Percentiles rank a stretch among this genome's conserved stretches.
Evolutionary conservation across 23 tunicate genomes (phyloP).

Genomic region (Halocynthia aurantium): DNA sequence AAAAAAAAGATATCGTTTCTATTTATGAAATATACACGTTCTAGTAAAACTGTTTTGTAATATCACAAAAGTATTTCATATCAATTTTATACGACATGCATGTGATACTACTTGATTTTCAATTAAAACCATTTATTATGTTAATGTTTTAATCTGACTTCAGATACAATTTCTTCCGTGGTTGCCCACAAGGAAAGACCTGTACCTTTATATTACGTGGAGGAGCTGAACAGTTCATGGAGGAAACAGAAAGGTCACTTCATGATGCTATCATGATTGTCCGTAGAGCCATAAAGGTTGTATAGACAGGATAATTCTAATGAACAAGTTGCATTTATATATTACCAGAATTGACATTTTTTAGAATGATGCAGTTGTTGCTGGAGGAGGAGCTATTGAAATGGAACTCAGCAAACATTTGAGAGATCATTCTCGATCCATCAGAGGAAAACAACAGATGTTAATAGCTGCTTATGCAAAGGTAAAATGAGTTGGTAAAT

Average conservation of each 20-base stretch:
- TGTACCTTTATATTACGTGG: conserved; percentile 93
- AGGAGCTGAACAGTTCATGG: conserved; percentile 99
- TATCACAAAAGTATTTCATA: neutral
- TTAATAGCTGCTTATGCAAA: conserved; percentile 92
- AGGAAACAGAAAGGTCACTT: conserved; percentile 93
- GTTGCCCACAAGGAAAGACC: conserved; percentile 93
- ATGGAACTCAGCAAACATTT: conserved; percentile 93
- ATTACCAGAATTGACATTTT: too few species aligned
- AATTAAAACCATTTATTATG: neutral
- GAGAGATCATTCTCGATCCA: conserved; percentile 76
- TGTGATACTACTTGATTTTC: neutral
- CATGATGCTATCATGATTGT: conserved; percentile 99
- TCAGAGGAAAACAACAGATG: conserved; percentile 91
- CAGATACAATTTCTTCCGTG: conserved; percentile 91
- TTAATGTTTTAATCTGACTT: neutral
- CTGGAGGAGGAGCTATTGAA: conserved; percentile 99
- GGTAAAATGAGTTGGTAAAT: conserved; percentile 2
- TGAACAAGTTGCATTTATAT: too few species aligned
- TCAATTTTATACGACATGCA: neutral
- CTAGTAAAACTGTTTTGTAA: too few species aligned
- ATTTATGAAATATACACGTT: neutral
- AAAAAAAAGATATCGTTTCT: neutral
- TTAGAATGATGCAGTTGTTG: conserved; percentile 91
- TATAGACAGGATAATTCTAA: neutral
- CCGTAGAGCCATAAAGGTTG: conserved; percentile 81